These are phyloP conservation scores for Drosophila parvula DNA, from an alignment of 1,140 invertebrate genomes.

Conservation along the genomic window DNA sequence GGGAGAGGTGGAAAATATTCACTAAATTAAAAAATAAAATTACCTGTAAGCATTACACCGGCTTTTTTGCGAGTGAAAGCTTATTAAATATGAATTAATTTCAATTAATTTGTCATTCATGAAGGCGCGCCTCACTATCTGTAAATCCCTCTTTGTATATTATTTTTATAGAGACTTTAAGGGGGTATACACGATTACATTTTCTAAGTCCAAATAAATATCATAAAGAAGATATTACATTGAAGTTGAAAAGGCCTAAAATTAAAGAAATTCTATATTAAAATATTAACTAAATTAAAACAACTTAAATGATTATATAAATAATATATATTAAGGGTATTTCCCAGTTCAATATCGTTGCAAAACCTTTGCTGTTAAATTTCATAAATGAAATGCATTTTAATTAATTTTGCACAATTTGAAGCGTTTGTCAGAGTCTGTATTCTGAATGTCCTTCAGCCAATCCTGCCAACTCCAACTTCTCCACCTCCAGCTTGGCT, in stretches of 20 bases:
- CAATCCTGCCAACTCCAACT: slow-evolving; percentile 1
- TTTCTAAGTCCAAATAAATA: not conserved
- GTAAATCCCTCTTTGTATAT: slow-evolving; percentile 4
- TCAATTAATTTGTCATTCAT: slow-evolving; percentile 72
- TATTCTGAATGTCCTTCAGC: slow-evolving; percentile 20
- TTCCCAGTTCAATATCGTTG: not conserved
- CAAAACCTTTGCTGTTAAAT: slow-evolving; percentile 36
- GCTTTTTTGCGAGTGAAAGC: slow-evolving; percentile 36
- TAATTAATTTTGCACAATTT: slow-evolving; percentile 76
- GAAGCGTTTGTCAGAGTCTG: slow-evolving; percentile 43
- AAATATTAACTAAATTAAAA: not conserved
- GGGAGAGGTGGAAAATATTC: not conserved
- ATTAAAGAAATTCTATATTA: fast-evolving
- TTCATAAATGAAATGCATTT: slow-evolving; percentile 79
- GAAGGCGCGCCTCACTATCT: slow-evolving; percentile 10
- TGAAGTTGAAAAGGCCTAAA: not conserved
- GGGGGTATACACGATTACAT: not conserved
- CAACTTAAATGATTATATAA: not conserved
- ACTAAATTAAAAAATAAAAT: slow-evolving; percentile 24
- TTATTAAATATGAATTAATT: slow-evolving; percentile 79
- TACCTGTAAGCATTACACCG: slow-evolving; percentile 20
- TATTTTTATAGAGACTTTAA: not conserved
- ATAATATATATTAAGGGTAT: not conserved
- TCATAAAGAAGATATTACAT: not conserved
- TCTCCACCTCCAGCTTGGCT: not conserved